These are phyloP conservation scores for Gambusia holbrooki DNA, from an alignment of 2,113 vertebrate species.

Conservation along the genomic window DNA sequence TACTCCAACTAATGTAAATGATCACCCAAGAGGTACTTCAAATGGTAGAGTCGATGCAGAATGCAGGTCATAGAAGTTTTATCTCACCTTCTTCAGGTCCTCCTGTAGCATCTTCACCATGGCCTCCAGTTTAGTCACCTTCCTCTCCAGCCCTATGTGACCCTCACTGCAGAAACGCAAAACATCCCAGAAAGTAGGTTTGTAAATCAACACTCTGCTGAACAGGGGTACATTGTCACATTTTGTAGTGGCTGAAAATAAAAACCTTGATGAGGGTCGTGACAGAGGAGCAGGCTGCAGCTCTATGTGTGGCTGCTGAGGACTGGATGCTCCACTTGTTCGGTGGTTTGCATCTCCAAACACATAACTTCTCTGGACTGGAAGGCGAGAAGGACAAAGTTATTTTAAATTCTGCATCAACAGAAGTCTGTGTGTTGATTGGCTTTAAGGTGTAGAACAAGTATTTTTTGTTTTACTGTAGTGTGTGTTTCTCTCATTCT, in stretches of 20 bases:
- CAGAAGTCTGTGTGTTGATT: background rate
- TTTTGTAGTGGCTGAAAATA: background rate
- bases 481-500: conserved; percentile 83
- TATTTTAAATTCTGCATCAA: background rate
- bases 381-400: background rate
- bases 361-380: conserved; percentile 94
- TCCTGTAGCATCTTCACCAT: conserved; percentile 97
- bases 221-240: background rate
- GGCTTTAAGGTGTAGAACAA: background rate
- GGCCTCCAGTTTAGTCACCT: conserved; percentile 94
- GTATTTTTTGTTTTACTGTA: conserved; percentile 52
- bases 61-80: background rate
- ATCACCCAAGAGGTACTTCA: background rate
- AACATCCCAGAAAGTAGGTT: background rate
- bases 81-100: conserved; percentile 92
- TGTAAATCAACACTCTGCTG: background rate
- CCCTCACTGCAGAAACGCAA: conserved; percentile 83
- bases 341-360: conserved; percentile 92
- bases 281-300: conserved; percentile 86
- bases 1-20: background rate
- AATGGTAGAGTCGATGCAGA: background rate
- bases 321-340: conserved; percentile 86
- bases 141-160: conserved; percentile 90
- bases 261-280: conserved; percentile 89
- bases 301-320: conserved; percentile 86